phyloP scores from a whole-genome alignment of 2,797 vertebrate genomes.

The Crypturellus tataupa region DNA sequence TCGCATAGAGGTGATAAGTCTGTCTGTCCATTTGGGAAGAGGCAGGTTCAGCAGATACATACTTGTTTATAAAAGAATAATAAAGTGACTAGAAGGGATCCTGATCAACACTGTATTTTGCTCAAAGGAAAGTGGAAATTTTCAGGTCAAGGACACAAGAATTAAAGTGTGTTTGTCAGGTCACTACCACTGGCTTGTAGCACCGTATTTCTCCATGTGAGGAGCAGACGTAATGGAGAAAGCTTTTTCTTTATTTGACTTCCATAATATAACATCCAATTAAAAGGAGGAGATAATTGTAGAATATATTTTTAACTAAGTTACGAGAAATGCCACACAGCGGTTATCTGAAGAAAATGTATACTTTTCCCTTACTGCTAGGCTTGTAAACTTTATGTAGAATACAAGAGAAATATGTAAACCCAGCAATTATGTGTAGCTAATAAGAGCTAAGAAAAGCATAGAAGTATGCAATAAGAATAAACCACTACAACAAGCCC shows the following conservation, averaged over 20 bases:
- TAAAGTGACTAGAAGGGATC: background rate
- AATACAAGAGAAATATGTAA: background rate
- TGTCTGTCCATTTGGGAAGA: background rate
- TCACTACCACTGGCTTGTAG: background rate
- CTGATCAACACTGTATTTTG: background rate
- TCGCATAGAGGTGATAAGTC: background rate
- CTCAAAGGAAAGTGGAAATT: background rate
- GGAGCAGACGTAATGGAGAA: background rate
- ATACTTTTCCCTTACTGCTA: background rate
- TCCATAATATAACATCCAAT: background rate
- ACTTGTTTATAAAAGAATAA: background rate
- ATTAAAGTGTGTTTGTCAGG: background rate
- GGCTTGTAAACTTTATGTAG: background rate
- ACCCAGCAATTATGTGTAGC: background rate
- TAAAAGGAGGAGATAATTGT: background rate
- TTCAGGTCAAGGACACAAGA: background rate
- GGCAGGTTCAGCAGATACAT: background rate
- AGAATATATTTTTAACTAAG: background rate
- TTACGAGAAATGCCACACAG: background rate
- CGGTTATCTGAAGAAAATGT: background rate
- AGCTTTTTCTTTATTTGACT: background rate
- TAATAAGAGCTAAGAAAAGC: slow-evolving; percentile 12
- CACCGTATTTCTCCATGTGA: background rate
- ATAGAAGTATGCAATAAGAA: slow-evolving; percentile 32
- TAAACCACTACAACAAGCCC: slow-evolving; percentile 11